Evolutionary conservation across 1,140 invertebrate species (phyloP).

Genomic region (Bombus breviceps): DNA sequence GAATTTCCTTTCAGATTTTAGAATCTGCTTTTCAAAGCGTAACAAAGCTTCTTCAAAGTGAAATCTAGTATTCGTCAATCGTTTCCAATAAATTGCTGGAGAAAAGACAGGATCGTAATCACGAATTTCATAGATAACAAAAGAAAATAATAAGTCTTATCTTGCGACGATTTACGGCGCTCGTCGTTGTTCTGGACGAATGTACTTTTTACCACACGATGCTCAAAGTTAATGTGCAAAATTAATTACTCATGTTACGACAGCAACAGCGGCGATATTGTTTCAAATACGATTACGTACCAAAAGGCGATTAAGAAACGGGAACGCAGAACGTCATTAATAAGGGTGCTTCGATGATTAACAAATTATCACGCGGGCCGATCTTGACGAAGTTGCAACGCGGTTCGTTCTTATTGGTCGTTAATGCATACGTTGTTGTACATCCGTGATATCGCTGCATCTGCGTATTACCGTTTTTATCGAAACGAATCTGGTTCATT

Average conservation of each 20-base stretch:
- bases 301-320: conserved; percentile 30
- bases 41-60: too few relatives aligned
- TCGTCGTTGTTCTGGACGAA: background rate
- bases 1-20: too few relatives aligned
- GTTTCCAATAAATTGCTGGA: background rate
- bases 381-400: conserved; percentile 36
- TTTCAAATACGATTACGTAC: conserved; percentile 36
- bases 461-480: background rate
- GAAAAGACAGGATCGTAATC: background rate
- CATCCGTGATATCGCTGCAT: conserved; percentile 9
- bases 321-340: conserved; percentile 23
- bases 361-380: conserved; percentile 39
- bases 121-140: background rate
- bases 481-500: background rate
- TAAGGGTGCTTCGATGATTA: conserved; percentile 29
- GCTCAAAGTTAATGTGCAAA: background rate
- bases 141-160: background rate
- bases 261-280: conserved; percentile 14
- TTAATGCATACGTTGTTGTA: conserved; percentile 1
- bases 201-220: background rate
- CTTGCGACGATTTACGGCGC: background rate
- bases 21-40: too few relatives aligned
- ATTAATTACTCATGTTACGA: conserved; percentile 8
- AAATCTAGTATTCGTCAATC: too few relatives aligned
- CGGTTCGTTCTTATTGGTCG: conserved; percentile 5